These are phyloP conservation scores for Avahi laniger DNA, from an alignment of 2,797 vertebrate species.

Conservation along the genomic window DNA sequence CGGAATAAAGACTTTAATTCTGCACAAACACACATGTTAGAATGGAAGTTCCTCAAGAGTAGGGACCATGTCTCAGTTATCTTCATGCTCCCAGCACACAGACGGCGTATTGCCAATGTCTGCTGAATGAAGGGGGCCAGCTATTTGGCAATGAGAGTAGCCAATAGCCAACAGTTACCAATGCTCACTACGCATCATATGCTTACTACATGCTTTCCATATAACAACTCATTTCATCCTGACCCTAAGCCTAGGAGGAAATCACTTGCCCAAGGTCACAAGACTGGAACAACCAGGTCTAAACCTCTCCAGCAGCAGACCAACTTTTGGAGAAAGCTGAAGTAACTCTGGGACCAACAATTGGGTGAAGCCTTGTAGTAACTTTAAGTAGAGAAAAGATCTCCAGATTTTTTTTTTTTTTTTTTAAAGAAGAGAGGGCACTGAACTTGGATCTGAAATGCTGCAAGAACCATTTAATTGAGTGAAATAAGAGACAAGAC, in stretches of 20 bases:
- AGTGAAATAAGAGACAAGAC: neutral
- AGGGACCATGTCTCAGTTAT: neutral
- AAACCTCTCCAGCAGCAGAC: neutral
- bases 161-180: neutral
- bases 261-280: neutral
- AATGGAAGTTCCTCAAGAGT: neutral
- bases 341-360: neutral
- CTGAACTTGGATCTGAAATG: neutral
- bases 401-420: neutral
- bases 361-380: neutral
- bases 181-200: neutral
- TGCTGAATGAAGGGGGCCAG: neutral
- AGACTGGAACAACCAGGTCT: neutral
- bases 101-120: neutral
- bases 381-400: neutral
- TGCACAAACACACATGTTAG: neutral
- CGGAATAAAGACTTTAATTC: neutral
- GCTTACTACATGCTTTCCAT: neutral
- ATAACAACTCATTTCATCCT: neutral
- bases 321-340: accelerated
- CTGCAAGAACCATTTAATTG: neutral
- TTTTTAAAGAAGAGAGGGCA: neutral
- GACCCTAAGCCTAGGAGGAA: neutral
- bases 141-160: neutral
- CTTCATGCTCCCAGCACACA: neutral